phyloP scores from a whole-genome alignment of 37 sponge, comb jelly and placozoan genomes.

The Eunapius fragilis region DNA sequence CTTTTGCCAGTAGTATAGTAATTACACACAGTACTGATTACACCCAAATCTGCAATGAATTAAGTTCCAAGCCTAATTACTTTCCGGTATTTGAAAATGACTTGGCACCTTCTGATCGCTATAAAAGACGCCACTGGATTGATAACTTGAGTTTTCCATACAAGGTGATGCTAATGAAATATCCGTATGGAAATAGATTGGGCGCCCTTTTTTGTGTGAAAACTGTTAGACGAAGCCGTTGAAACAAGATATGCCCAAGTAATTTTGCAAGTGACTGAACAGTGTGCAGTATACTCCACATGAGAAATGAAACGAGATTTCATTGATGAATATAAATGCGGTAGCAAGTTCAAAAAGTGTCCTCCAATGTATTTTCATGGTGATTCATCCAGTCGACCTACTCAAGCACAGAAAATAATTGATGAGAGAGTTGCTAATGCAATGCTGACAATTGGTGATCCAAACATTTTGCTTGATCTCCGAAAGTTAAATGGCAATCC shows the following conservation, averaged over 20 bases:
- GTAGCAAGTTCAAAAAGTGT: constrained; percentile 3
- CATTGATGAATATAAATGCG: not conserved
- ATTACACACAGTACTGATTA: not conserved
- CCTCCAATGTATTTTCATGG: not conserved
- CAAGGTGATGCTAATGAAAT: not conserved
- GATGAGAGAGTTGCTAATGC: constrained; percentile 8
- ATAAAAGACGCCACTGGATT: not conserved
- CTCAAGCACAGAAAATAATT: not conserved
- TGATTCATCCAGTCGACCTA: not conserved
- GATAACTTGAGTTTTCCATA: not conserved
- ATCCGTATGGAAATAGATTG: constrained; percentile 3
- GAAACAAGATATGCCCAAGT: too few relatives aligned
- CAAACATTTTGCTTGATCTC: constrained; percentile 26
- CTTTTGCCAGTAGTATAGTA: not conserved
- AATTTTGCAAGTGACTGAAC: not conserved
- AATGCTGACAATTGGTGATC: constrained; percentile 6
- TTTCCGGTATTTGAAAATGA: not conserved
- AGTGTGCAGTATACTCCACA: not conserved
- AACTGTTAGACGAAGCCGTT: not conserved
- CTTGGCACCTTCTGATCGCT: not conserved
- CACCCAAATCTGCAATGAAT: constrained; percentile 1
- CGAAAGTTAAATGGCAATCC: constrained; percentile 2
- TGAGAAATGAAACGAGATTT: constrained; percentile 14
- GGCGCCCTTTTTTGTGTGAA: not conserved
- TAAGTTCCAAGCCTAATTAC: not conserved